Conservation (phyloP, 2,888 invertebrate species). For the Pheosia gnoma region DNA sequence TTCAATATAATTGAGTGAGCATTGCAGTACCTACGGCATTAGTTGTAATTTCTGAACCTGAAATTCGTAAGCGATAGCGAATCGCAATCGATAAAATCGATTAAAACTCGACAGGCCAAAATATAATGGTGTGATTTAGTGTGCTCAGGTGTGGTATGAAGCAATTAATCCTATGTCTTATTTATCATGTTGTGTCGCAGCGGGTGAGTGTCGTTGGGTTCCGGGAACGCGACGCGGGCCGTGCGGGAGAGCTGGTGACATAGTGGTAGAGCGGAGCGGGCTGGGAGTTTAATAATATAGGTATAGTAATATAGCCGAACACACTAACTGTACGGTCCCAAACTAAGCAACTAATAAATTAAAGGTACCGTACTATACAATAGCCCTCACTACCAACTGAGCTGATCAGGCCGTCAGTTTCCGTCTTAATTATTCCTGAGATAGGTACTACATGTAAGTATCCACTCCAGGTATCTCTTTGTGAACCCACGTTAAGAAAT, state of each 20-base stretch:
- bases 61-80: no score
- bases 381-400: no score
- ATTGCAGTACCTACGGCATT: not conserved
- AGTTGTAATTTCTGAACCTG: not conserved
- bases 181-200: conserved; percentile 75
- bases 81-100: conserved; percentile 52
- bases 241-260: conserved; percentile 18
- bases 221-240: conserved; percentile 47
- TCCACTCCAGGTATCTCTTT: no score
- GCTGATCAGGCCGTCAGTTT: no score
- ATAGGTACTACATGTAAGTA: no score
- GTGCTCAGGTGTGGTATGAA: conserved; percentile 68
- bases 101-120: conserved; percentile 68
- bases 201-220: conserved; percentile 70
- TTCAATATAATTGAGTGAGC: no score
- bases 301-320: no score
- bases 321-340: no score
- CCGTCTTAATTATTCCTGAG: no score
- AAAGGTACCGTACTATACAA: no score
- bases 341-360: no score
- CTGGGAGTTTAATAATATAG: conserved; percentile 6
- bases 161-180: conserved; percentile 78
- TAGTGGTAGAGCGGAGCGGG: conserved; percentile 31
- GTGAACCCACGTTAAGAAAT: no score
- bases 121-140: conserved; percentile 63